A percentile compares a stretch with the other conserved stretches of the same genome.
Conservation (phyloP, 1,140 invertebrate genomes). For the Tenebrio molitor region DNA sequence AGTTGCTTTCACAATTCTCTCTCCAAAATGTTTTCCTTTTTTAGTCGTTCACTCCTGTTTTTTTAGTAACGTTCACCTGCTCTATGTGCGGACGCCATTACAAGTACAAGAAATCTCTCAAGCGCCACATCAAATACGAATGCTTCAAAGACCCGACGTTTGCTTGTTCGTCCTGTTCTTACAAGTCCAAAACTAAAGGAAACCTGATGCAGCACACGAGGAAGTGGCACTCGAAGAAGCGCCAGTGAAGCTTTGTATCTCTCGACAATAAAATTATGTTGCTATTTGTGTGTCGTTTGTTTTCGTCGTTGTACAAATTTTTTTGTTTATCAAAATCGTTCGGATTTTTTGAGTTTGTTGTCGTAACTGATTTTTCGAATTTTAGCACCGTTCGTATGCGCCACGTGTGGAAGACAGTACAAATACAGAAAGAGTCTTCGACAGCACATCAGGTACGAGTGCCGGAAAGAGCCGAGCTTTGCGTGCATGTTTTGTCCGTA, state of each 20-base stretch:
- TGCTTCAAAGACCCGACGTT: conserved; percentile 76
- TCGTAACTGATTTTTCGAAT: too few species aligned
- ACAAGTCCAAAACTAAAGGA: conserved; percentile 50
- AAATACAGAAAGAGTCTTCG: conserved; percentile 59
- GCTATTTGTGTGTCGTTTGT: too few species aligned
- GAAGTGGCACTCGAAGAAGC: conserved; percentile 59
- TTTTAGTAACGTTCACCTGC: conserved; percentile 65
- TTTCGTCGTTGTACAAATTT: too few species aligned
- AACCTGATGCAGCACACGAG: conserved; percentile 24
- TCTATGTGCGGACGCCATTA: conserved; percentile 72
- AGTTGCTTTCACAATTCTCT: neutral
- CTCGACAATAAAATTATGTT: too few species aligned
- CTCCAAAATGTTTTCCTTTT: neutral
- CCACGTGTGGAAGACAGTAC: conserved; percentile 57
- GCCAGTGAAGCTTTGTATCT: too few species aligned
- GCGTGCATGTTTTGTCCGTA: conserved; percentile 32
- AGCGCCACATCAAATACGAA: conserved; percentile 75
- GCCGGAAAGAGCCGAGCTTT: conserved; percentile 69
- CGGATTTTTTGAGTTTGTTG: too few species aligned
- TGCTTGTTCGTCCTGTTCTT: conserved; percentile 71
- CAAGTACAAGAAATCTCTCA: conserved; percentile 70
- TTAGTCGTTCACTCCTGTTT: conserved; percentile 44
- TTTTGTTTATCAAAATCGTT: too few species aligned
- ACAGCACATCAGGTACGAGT: conserved; percentile 68
- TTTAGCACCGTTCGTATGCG: conserved; percentile 66